A percentile compares a stretch with the other conserved stretches of the same genome.
These are phyloP conservation scores for Eretmocerus hayati DNA, from an alignment of 2,888 invertebrate species.

Conservation along the genomic window DNA sequence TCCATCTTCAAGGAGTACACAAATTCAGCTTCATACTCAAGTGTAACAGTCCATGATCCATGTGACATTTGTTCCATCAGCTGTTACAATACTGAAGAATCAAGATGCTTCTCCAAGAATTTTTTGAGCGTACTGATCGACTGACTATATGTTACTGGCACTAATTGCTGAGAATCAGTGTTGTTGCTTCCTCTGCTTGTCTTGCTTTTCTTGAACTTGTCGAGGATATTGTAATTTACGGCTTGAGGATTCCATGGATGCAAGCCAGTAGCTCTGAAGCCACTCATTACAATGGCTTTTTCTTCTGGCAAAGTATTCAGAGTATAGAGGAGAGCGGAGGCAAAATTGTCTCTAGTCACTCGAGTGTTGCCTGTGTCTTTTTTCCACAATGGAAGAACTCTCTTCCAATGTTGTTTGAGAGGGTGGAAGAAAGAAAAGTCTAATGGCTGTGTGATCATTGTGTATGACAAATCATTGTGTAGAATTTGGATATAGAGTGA, in stretches of 20 bases:
- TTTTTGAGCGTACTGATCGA: neutral
- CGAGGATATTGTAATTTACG: slow-evolving; percentile 3
- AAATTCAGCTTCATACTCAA: neutral
- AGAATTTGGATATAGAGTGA: slow-evolving; percentile 40
- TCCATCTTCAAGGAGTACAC: neutral
- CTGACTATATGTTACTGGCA: neutral
- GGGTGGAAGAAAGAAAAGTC: slow-evolving; percentile 40
- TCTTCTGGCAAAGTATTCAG: neutral
- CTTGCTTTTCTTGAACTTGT: neutral
- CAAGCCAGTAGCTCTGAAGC: neutral
- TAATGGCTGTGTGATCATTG: slow-evolving; percentile 41
- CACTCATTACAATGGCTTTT: neutral
- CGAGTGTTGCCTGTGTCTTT: neutral
- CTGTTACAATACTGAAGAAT: neutral
- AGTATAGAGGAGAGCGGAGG: neutral
- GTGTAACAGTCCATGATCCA: neutral
- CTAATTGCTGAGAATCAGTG: neutral
- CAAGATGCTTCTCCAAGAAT: neutral
- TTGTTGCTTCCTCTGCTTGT: neutral
- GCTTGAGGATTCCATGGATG: slow-evolving; percentile 2
- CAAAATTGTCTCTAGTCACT: slow-evolving; percentile 2
- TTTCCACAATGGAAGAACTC: slow-evolving; percentile 7
- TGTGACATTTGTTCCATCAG: neutral
- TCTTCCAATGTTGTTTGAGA: slow-evolving; percentile 35
- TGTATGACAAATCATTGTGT: too few relatives aligned